These are phyloP conservation scores for Metacarcinus magister DNA, from an alignment of 2,888 invertebrate genomes.

Conservation along the genomic window DNA sequence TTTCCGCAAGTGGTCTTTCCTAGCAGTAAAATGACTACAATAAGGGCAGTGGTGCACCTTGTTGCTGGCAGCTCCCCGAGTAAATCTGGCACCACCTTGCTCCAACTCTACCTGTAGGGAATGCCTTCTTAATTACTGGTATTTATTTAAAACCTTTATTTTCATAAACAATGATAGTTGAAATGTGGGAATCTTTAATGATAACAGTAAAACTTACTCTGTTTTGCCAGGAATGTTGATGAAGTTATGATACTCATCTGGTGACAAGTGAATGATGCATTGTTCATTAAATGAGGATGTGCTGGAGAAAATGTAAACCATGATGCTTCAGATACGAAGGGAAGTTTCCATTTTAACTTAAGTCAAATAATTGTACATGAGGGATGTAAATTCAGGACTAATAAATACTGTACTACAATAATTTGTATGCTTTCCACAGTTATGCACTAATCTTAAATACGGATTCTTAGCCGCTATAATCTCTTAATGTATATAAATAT, in stretches of 20 bases:
- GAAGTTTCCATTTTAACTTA: background rate
- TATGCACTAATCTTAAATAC: slow-evolving; percentile 29
- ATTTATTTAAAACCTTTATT: slow-evolving; percentile 8
- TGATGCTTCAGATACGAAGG: background rate
- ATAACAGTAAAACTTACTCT: background rate
- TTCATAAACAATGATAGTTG: background rate
- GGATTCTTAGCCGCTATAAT: background rate
- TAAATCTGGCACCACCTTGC: slow-evolving; percentile 70
- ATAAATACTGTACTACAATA: slow-evolving; percentile 12
- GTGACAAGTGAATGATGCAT: background rate
- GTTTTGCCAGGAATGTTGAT: background rate
- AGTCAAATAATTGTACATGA: background rate
- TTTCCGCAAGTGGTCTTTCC: slow-evolving; percentile 75
- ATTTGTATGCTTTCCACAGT: background rate
- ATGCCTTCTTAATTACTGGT: slow-evolving; percentile 70
- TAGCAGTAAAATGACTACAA: slow-evolving; percentile 70
- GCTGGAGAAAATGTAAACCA: background rate
- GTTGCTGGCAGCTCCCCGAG: slow-evolving; percentile 65
- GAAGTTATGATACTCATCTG: background rate
- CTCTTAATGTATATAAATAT: slow-evolving; percentile 9
- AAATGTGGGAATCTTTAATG: background rate
- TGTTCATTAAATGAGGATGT: background rate
- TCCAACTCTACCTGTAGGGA: slow-evolving; percentile 75
- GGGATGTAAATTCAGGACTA: background rate
- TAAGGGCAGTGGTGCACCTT: slow-evolving; percentile 73